Conservation (phyloP, 2,113 vertebrate species). For the Alectura lathami region DNA sequence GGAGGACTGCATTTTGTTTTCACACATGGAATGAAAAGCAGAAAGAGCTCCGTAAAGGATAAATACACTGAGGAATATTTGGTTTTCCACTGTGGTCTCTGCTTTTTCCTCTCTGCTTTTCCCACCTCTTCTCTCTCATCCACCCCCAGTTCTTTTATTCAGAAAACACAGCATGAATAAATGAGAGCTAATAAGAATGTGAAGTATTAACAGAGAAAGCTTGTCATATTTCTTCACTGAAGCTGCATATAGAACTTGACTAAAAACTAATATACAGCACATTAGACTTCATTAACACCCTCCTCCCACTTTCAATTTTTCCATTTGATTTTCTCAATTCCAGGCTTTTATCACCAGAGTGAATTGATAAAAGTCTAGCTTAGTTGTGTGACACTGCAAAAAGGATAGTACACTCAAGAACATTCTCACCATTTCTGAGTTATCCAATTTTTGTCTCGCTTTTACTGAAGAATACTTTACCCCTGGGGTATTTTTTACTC, state of each 20-base stretch:
- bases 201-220: background rate
- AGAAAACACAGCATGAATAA: conserved; percentile 14
- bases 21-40: conserved; percentile 43
- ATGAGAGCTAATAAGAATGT: background rate
- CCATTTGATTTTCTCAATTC: conserved; percentile 44
- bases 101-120: conserved; percentile 28
- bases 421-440: conserved; percentile 78
- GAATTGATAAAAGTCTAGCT: conserved; percentile 77
- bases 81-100: background rate
- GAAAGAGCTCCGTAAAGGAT: background rate
- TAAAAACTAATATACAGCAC: conserved; percentile 14
- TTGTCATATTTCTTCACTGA: background rate
- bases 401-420: conserved; percentile 75
- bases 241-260: background rate
- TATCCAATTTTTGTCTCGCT: conserved; percentile 76
- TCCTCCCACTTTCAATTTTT: conserved; percentile 36
- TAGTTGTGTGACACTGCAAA: conserved; percentile 79
- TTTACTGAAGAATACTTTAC: conserved; percentile 55
- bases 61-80: conserved; percentile 58
- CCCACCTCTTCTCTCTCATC: background rate
- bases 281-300: conserved; percentile 22
- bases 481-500: conserved; percentile 59
- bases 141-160: background rate
- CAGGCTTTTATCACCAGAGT: conserved; percentile 79
- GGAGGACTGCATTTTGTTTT: conserved; percentile 42